Evolutionary conservation across 2,888 invertebrate species (phyloP).

Genomic region (Cerastis rubricosa): DNA sequence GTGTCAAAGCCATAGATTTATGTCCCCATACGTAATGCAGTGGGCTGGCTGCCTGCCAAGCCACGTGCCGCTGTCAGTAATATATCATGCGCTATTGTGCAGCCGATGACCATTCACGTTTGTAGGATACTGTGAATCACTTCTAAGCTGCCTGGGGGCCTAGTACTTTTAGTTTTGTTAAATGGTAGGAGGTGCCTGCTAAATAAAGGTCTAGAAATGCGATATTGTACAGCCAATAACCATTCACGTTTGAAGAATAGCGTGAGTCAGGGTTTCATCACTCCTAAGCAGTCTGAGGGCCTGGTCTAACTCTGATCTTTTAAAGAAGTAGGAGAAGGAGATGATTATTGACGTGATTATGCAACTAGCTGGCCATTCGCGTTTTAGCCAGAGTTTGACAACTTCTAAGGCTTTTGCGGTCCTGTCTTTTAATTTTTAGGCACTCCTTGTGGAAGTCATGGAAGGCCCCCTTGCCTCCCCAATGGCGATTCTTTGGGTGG

Average conservation of each 20-base stretch:
- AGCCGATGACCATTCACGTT: conserved; percentile 37
- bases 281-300: not conserved
- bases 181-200: not conserved
- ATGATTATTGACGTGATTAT: not conserved
- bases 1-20: conserved; percentile 55
- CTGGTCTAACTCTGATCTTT: conserved; percentile 18
- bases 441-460: too few relatives aligned
- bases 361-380: not conserved
- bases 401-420: not conserved
- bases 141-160: not conserved
- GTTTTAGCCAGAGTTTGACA: not conserved
- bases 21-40: conserved; percentile 52
- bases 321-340: too few relatives aligned
- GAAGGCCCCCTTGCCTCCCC: too few relatives aligned
- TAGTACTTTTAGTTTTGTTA: conserved; percentile 21
- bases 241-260: conserved; percentile 1
- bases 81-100: conserved; percentile 55
- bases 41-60: conserved; percentile 46
- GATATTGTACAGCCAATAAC: conserved; percentile 24
- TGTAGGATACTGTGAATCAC: conserved; percentile 11
- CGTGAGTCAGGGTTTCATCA: not conserved
- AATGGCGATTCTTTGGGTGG: too few relatives aligned
- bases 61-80: conserved; percentile 48
- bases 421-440: conserved; percentile 2
- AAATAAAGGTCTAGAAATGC: not conserved